Conservation (phyloP, 1,140 invertebrate genomes). For the Drosophila ercepeae region DNA sequence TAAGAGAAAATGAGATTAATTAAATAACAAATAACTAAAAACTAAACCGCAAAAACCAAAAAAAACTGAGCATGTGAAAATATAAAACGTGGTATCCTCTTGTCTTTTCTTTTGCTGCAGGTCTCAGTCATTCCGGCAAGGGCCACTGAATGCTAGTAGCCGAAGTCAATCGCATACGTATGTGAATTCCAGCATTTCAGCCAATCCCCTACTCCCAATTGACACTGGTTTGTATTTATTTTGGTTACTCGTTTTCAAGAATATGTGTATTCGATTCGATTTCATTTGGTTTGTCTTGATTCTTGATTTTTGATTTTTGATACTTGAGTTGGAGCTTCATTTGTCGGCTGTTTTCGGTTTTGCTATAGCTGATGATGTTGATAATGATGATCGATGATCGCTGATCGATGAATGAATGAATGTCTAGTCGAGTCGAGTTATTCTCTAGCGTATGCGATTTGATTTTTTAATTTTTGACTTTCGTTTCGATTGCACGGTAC, state of each 20-base stretch:
- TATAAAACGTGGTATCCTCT: constrained; percentile 85
- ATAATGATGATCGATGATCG: constrained; percentile 25
- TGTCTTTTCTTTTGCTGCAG: constrained; percentile 90
- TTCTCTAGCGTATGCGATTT: constrained; percentile 28
- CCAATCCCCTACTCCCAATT: constrained; percentile 92
- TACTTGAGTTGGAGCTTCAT: constrained; percentile 33
- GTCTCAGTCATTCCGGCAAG: constrained; percentile 93
- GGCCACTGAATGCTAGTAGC: constrained; percentile 85
- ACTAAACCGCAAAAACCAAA: constrained; percentile 33
- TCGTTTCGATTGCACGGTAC: constrained; percentile 35
- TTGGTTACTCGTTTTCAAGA: constrained; percentile 52
- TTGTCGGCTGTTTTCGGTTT: constrained; percentile 22
- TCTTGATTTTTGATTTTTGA: constrained; percentile 37
- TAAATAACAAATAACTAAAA: constrained; percentile 31
- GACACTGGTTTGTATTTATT: constrained; percentile 87
- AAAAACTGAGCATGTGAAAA: constrained; percentile 80
- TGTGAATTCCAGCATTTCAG: constrained; percentile 91
- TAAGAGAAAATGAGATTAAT: constrained; percentile 20
- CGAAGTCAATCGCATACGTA: constrained; percentile 84
- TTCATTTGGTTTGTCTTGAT: constrained; percentile 53
- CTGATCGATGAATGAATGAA: constrained; percentile 30
- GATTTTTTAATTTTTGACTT: constrained; percentile 44
- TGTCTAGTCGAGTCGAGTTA: constrained; percentile 59
- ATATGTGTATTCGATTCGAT: constrained; percentile 51
- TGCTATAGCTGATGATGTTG: constrained; percentile 51